Evolutionary conservation across 2,797 vertebrate genomes (phyloP).

Genomic region (Glossophaga mutica): DNA sequence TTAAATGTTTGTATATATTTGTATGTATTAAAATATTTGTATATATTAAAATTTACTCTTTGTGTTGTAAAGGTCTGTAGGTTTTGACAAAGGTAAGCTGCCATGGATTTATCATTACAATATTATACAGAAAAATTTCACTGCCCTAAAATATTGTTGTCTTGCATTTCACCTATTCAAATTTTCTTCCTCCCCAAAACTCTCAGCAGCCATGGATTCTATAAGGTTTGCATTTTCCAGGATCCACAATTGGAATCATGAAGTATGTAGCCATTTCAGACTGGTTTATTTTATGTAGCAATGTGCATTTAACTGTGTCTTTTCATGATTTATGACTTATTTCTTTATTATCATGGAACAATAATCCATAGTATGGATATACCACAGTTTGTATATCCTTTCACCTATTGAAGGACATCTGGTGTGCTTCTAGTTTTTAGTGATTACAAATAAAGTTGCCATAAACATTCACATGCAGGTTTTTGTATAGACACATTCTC

Average conservation of each 20-base stretch:
- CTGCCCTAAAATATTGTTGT: not conserved
- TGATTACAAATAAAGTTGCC: not conserved
- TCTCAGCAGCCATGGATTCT: not conserved
- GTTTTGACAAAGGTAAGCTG: not conserved
- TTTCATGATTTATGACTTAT: not conserved
- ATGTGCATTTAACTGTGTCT: not conserved
- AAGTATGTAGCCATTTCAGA: not conserved
- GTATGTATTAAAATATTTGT: not conserved
- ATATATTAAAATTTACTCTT: not conserved
- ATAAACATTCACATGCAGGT: not conserved
- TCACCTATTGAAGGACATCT: not conserved
- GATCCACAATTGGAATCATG: not conserved
- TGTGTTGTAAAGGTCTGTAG: not conserved
- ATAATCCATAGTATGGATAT: not conserved
- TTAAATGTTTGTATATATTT: not conserved
- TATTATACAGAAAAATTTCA: not conserved
- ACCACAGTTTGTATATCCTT: not conserved
- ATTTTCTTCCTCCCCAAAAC: not conserved
- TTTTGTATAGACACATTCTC: not conserved
- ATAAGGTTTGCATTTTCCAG: not conserved
- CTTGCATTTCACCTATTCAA: not conserved
- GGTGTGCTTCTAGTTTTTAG: not conserved
- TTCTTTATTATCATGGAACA: constrained; percentile 2
- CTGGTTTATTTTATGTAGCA: not conserved
- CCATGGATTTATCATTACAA: not conserved